Evolutionary conservation across 1,140 invertebrate genomes (phyloP), one percentile per base, ranked within the genome.

Genomic region (Oryctes rhinoceros): DNA sequence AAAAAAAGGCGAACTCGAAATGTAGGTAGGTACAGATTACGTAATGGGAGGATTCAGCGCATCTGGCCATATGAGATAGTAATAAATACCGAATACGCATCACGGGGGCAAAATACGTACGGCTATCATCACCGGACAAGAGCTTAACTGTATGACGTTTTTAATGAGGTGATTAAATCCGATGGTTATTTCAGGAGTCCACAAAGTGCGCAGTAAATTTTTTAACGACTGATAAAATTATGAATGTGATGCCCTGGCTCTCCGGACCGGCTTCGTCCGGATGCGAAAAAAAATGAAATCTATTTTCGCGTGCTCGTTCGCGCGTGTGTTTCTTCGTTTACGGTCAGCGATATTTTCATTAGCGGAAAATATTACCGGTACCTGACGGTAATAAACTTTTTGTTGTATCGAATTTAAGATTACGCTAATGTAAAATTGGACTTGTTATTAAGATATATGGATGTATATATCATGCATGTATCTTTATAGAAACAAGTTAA

Each of bases 141-240:
- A 71, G 65, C 65, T 71, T 71, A 71, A 71, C 65, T 71, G 65
- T 71, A 71, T 71, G 65, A 71, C 65, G 65, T 71, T 71, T 71
- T 71, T 71, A 71, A 71, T 71, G 65, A 71, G 65, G 65, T 71
- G 65, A 71, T 71, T 71, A 71, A 71, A 71, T 71, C 24, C 0
- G 65, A 71, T 37, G 65, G 65, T 71, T 71, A 71, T 71, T 71
- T 71, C 65, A 71, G 65, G 65, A 71, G 65, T 37, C 65, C 65
- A 37, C 65, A 71, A 71, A 71, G 65, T 71, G 65, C 65, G 65
- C 65, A 71, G 65, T 71, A 71, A 71, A 71, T 71, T 71, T 71
- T 71, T 71, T 71, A 71, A 71, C 65, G 65, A 71, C 65, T 71
- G 65, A 71, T 71, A 71, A 71, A 71, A 71, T 71, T 71, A 71